These are phyloP conservation scores for Noctua pronuba DNA, from an alignment of 2,888 invertebrate species.

Conservation along the genomic window DNA sequence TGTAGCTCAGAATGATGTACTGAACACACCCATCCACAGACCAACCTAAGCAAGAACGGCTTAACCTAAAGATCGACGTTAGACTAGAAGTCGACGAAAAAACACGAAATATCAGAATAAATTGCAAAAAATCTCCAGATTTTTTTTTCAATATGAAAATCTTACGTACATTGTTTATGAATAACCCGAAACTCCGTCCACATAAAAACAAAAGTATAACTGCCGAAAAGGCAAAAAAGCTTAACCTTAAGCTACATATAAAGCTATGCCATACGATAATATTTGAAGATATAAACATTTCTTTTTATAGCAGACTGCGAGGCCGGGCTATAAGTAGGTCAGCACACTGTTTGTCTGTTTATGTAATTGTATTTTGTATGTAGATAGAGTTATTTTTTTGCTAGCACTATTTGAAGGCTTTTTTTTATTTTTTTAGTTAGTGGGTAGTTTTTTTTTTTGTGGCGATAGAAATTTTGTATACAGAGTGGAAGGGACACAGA, in stretches of 20 bases:
- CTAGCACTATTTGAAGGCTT: conserved; percentile 70
- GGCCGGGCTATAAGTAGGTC: conserved; percentile 95
- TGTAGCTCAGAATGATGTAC: too few species aligned
- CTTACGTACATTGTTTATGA: conserved; percentile 41
- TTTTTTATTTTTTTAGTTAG: conserved; percentile 38
- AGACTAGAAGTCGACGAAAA: too few species aligned
- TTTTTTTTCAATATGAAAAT: neutral
- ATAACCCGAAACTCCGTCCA: conserved; percentile 44
- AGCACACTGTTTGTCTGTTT: conserved; percentile 86
- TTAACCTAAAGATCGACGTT: too few species aligned
- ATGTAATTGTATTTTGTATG: conserved; percentile 74
- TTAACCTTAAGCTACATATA: conserved; percentile 53
- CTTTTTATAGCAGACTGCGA: conserved; percentile 94
- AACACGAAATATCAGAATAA: too few species aligned
- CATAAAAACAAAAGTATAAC: conserved; percentile 14
- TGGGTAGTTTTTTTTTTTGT: neutral
- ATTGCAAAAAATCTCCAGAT: neutral
- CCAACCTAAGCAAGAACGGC: too few species aligned
- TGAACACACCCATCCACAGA: too few species aligned
- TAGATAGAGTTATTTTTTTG: conserved; percentile 68
- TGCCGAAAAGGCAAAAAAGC: conserved; percentile 29
- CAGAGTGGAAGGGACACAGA: too few species aligned
- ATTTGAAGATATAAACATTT: conserved; percentile 74
- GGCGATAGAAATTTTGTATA: neutral
- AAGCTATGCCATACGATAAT: conserved; percentile 69